Evolutionary conservation across 2,113 vertebrate species (phyloP).

Genomic region (Cynopterus brachyotis): DNA sequence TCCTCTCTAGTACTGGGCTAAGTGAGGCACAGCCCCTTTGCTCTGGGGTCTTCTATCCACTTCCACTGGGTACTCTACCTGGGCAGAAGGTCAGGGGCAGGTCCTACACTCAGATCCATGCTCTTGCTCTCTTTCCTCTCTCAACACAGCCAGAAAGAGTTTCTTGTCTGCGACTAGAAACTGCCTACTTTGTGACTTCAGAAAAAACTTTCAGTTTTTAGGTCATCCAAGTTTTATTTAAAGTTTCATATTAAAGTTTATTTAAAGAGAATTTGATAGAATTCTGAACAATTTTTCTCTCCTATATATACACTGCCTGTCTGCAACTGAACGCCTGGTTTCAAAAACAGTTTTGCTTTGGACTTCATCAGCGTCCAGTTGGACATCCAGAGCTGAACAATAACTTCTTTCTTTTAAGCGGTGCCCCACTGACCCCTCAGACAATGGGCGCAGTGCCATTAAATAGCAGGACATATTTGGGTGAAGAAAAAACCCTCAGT

Average conservation of each 20-base stretch:
- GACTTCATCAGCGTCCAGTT: neutral
- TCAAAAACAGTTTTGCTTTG: neutral
- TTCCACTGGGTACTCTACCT: neutral
- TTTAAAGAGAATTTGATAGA: neutral
- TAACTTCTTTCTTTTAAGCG: neutral
- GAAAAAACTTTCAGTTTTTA: neutral
- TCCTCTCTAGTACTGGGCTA: no score
- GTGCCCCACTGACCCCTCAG: neutral
- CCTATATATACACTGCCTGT: neutral
- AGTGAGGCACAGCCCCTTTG: neutral
- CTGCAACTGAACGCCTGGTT: neutral
- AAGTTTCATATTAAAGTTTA: neutral
- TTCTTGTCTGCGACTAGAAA: neutral
- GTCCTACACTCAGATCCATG: rapidly evolving
- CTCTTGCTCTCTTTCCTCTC: neutral
- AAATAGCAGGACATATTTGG: neutral
- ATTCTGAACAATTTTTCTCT: neutral
- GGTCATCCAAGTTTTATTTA: neutral
- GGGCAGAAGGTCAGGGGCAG: neutral
- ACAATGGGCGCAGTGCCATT: neutral
- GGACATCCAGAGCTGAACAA: neutral
- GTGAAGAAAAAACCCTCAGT: neutral
- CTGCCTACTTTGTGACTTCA: neutral
- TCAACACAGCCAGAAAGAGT: neutral
- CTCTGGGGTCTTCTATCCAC: neutral